Conservation (phyloP, 30 jellyfish, hydroid and myxozoan species). For the Nemopilema nomurai region DNA sequence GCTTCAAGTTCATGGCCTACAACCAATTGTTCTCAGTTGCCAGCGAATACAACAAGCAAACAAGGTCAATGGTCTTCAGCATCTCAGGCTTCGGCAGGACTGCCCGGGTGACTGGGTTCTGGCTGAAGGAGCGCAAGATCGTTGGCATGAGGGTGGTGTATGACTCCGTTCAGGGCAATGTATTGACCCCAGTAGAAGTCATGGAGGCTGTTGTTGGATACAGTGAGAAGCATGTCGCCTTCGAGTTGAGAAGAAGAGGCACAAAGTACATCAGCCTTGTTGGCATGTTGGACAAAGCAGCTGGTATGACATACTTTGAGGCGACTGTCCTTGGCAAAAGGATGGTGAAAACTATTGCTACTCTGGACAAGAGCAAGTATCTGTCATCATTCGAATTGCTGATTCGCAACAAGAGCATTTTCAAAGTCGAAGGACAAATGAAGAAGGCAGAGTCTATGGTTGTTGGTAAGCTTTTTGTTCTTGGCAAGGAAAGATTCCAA, state of each 20-base stretch:
- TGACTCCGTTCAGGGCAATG: conserved; percentile 41
- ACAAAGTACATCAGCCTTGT: conserved; percentile 42
- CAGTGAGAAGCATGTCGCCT: conserved; percentile 30
- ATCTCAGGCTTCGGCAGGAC: conserved; percentile 62
- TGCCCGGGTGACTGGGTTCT: conserved; percentile 44
- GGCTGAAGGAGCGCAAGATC: conserved; percentile 53
- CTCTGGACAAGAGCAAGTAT: conserved; percentile 22
- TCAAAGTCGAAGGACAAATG: conserved; percentile 55
- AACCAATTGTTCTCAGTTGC: conserved; percentile 42
- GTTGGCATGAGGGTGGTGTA: conserved; percentile 34
- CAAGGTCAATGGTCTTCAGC: conserved; percentile 44
- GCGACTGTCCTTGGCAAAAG: conserved; percentile 40
- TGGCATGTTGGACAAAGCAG: conserved; percentile 30
- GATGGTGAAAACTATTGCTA: conserved; percentile 45
- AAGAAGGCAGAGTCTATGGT: conserved; percentile 34
- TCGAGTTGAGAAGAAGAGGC: conserved; percentile 48
- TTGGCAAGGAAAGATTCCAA: conserved; percentile 74
- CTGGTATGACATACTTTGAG: conserved; percentile 54
- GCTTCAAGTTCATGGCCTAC: conserved; percentile 52
- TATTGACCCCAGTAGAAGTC: conserved; percentile 31
- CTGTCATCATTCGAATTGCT: conserved; percentile 47
- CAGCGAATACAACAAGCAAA: conserved; percentile 49
- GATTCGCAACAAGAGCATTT: conserved; percentile 31
- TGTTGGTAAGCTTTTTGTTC: conserved; percentile 35
- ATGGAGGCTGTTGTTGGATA: conserved; percentile 51